Conservation (phyloP, 92 coral and sea anemone genomes). For the Epizoanthus ramosus region DNA sequence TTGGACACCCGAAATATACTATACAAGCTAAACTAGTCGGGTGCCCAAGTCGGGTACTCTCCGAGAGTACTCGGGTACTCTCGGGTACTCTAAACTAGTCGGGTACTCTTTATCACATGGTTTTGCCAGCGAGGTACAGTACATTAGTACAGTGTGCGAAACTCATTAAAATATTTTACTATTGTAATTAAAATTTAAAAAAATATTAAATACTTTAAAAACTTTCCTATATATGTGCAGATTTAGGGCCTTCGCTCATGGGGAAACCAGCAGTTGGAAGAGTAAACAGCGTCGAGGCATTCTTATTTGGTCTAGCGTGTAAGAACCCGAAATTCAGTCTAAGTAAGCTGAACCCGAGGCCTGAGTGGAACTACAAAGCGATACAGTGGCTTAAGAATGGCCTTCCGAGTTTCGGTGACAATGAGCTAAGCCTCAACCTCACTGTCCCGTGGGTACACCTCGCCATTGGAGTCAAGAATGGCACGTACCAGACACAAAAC, state of each 20-base stretch:
- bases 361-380: not conserved
- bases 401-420: not conserved
- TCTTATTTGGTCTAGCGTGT: constrained; percentile 18
- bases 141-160: too few species aligned
- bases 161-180: too few species aligned
- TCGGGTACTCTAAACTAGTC: too few species aligned
- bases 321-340: not conserved
- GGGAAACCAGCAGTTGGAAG: not conserved
- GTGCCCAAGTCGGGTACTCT: too few species aligned
- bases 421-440: constrained; percentile 9
- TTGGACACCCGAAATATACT: too few species aligned
- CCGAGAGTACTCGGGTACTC: too few species aligned
- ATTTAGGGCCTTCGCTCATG: not conserved
- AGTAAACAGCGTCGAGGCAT: constrained; percentile 25
- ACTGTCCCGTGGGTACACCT: constrained; percentile 1
- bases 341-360: not conserved
- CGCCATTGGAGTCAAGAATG: not conserved
- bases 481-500: not conserved
- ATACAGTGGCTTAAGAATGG: constrained; percentile 5
- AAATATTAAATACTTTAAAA: not conserved
- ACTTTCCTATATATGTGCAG: not conserved
- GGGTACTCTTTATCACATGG: too few species aligned
- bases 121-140: too few species aligned
- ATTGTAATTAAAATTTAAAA: too few species aligned
- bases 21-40: too few species aligned